These are phyloP conservation scores for Cossypha niveicapilla DNA, from an alignment of 2,797 vertebrate genomes.

Conservation along the genomic window DNA sequence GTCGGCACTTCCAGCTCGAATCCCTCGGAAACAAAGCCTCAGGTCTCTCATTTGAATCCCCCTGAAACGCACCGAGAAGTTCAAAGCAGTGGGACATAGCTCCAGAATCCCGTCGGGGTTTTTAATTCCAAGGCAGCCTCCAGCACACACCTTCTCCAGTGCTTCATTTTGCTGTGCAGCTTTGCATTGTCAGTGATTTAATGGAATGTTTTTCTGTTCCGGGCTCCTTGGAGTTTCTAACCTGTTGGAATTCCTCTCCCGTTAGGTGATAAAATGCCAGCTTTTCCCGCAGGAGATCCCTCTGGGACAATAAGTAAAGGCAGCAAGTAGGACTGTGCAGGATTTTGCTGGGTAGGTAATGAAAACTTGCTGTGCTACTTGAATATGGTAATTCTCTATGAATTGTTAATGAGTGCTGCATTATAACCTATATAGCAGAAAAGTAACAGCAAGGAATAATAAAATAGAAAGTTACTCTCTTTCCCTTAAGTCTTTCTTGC, in stretches of 20 bases:
- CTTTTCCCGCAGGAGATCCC: background rate
- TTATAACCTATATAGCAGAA: background rate
- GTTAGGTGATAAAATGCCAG: background rate
- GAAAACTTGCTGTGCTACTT: conserved; percentile 37
- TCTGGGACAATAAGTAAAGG: background rate
- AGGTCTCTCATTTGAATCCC: background rate
- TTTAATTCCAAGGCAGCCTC: background rate
- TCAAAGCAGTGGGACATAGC: background rate
- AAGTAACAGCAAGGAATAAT: background rate
- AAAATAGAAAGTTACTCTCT: background rate
- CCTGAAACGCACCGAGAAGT: background rate
- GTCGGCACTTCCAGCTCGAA: background rate
- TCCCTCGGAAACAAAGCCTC: background rate
- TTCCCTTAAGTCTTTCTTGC: background rate
- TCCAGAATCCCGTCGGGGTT: background rate
- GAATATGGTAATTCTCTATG: conserved; percentile 9
- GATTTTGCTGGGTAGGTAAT: background rate
- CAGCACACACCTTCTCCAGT: background rate
- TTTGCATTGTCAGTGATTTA: background rate
- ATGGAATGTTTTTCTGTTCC: background rate
- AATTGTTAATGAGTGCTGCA: background rate
- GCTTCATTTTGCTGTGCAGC: background rate
- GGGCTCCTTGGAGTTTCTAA: background rate
- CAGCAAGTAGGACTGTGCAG: background rate
- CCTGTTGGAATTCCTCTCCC: background rate